Conservation (phyloP, 1,140 invertebrate species). For the Bicyclus anynana region DNA sequence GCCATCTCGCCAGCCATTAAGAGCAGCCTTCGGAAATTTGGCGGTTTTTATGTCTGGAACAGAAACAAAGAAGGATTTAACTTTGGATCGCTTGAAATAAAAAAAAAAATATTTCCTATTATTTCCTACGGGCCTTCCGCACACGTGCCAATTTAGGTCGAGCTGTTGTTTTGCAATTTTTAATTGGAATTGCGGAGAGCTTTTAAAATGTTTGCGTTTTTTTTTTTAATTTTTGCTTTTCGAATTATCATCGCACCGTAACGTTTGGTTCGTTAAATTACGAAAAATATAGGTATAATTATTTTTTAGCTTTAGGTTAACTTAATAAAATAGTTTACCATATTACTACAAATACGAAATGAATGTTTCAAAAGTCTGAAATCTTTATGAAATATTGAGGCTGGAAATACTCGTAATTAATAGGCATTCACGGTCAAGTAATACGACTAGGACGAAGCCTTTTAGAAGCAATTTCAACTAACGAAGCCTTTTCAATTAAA, state of each 20-base stretch:
- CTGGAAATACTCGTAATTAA: no score
- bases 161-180: constrained; percentile 1
- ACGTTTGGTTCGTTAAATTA: not conserved
- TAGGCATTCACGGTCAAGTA: no score
- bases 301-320: not conserved
- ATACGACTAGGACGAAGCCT: no score
- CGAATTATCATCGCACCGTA: not conserved
- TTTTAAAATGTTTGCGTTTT: not conserved
- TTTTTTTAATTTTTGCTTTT: not conserved
- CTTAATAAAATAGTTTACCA: no score
- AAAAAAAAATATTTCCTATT: constrained; percentile 20
- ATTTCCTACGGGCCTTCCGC: constrained; percentile 24
- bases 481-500: no score
- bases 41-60: constrained; percentile 53
- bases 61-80: constrained; percentile 56
- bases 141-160: constrained; percentile 53
- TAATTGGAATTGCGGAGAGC: not conserved
- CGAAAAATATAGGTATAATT: not conserved
- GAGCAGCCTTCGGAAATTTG: constrained; percentile 36
- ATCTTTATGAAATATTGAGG: no score
- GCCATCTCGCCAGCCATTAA: constrained; percentile 36
- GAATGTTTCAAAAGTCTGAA: no score
- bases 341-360: no score
- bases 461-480: no score
- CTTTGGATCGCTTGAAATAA: constrained; percentile 27